Evolutionary conservation across 2,797 vertebrate species (phyloP).

Genomic region (Diplodus puntazzo): DNA sequence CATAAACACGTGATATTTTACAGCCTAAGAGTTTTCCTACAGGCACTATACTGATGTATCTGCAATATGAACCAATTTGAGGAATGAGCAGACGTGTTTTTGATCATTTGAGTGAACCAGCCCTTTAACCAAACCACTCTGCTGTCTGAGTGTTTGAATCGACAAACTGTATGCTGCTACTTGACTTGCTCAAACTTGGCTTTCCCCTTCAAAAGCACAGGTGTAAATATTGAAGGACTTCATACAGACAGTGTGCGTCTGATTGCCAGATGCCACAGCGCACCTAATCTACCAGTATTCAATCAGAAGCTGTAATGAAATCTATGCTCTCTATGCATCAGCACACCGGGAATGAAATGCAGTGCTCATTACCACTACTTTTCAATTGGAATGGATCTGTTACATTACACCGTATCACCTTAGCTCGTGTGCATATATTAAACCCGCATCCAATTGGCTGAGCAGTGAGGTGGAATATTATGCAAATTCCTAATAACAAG

Average conservation of each 20-base stretch:
- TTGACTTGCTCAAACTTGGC: constrained; percentile 5
- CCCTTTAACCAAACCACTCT: constrained; percentile 10
- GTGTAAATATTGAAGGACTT: constrained; percentile 42
- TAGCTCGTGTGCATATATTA: constrained; percentile 66
- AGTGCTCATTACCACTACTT: constrained; percentile 63
- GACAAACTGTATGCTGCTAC: constrained; percentile 5
- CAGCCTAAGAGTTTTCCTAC: too few species aligned
- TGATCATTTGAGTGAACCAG: constrained; percentile 13
- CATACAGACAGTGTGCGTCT: constrained; percentile 9
- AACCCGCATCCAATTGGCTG: constrained; percentile 70
- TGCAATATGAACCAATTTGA: not conserved
- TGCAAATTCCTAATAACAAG: constrained; percentile 80
- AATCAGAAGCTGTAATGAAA: constrained; percentile 68
- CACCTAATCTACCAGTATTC: constrained; percentile 64
- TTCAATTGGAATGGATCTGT: constrained; percentile 69
- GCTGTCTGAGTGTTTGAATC: constrained; percentile 7
- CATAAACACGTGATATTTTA: too few species aligned
- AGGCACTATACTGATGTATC: too few species aligned
- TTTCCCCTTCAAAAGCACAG: constrained; percentile 26
- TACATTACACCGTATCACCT: constrained; percentile 68
- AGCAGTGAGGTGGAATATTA: constrained; percentile 78
- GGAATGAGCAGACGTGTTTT: constrained; percentile 7
- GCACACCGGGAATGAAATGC: constrained; percentile 69
- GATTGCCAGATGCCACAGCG: constrained; percentile 57
- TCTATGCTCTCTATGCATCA: constrained; percentile 60